Conservation (phyloP, 1,140 invertebrate species). For the Eriocheir sinensis region DNA sequence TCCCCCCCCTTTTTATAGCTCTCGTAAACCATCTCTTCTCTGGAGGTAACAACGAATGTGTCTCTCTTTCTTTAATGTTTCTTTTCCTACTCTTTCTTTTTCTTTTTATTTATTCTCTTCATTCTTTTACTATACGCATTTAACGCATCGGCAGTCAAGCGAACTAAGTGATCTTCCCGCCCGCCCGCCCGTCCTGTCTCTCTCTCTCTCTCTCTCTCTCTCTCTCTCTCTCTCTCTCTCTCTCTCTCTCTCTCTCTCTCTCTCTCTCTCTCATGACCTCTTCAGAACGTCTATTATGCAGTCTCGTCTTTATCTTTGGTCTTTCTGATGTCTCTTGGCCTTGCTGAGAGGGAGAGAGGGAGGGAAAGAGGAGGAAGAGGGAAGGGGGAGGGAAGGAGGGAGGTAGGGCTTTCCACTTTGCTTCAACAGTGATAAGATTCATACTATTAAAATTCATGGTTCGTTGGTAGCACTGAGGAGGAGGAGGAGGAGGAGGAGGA, state of each 20-base stretch:
- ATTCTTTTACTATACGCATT: slow-evolving; percentile 26
- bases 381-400: not conserved
- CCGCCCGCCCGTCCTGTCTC: not conserved
- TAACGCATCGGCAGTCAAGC: not conserved
- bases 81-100: too few relatives aligned
- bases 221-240: too few relatives aligned
- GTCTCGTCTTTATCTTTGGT: too few relatives aligned
- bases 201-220: not conserved
- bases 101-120: not conserved
- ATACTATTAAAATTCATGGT: too few relatives aligned
- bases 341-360: too few relatives aligned
- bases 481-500: not conserved
- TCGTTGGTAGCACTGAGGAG: not conserved
- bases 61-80: not conserved
- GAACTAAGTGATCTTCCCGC: not conserved
- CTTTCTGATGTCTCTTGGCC: too few relatives aligned
- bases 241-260: not conserved
- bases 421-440: too few relatives aligned
- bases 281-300: too few relatives aligned
- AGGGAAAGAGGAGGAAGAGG: not conserved
- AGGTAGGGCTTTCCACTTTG: too few relatives aligned
- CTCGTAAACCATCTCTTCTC: not conserved
- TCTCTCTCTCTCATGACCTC: not conserved
- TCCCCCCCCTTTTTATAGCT: not conserved
- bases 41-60: not conserved